Evolutionary conservation across 2,888 invertebrate species (phyloP).

Genomic region (Torymus aiolomorphi): DNA sequence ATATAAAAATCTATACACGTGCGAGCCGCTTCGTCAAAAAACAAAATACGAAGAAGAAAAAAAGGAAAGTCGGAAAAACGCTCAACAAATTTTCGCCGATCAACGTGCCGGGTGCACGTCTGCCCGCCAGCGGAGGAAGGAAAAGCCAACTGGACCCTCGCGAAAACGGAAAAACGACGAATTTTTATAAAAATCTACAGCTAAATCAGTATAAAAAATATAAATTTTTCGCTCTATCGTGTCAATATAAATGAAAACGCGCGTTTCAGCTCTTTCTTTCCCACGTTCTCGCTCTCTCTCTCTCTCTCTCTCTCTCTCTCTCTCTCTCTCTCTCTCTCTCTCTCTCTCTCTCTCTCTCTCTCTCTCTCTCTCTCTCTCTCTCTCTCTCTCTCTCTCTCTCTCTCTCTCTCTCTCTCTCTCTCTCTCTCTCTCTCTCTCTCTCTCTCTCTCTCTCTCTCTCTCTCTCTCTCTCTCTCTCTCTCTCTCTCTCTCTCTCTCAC

Average conservation of each 20-base stretch:
- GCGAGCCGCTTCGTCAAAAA: constrained; percentile 4
- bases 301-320: background rate
- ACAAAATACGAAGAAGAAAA: background rate
- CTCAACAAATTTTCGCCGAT: constrained; percentile 9
- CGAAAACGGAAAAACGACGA: constrained; percentile 49
- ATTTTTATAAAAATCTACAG: constrained; percentile 57
- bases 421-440: constrained; percentile 5
- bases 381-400: background rate
- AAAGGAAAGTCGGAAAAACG: constrained; percentile 9
- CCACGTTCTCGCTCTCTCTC: constrained; percentile 15
- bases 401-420: constrained; percentile 16
- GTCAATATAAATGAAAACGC: constrained; percentile 48
- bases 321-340: constrained; percentile 19
- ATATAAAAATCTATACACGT: constrained; percentile 10
- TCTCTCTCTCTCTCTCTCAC: constrained; percentile 17
- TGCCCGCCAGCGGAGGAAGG: constrained; percentile 5
- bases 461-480: constrained; percentile 12
- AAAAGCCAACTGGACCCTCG: constrained; percentile 39
- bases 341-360: background rate
- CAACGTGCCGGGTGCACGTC: constrained; percentile 1
- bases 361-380: constrained; percentile 18
- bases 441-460: constrained; percentile 11
- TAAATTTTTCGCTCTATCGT: constrained; percentile 56
- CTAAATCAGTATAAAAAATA: constrained; percentile 60
- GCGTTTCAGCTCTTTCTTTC: constrained; percentile 16